These are phyloP conservation scores for Microctonus brassicae DNA, from an alignment of 2,888 invertebrate species.

Conservation along the genomic window DNA sequence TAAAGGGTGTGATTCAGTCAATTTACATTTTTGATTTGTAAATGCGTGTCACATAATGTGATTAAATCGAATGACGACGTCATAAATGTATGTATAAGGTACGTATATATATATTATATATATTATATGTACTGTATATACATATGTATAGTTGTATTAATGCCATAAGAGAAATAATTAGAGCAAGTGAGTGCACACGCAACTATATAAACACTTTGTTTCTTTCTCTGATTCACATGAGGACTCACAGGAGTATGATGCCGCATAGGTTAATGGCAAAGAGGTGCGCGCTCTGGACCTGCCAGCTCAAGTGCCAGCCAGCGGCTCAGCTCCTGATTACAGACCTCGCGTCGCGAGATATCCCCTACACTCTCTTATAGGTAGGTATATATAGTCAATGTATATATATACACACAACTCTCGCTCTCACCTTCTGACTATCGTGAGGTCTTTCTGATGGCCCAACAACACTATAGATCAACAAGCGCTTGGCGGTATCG, in stretches of 20 bases:
- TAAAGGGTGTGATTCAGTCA: no score
- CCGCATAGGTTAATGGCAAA: constrained; percentile 66
- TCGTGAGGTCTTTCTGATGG: constrained; percentile 52
- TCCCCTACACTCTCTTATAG: constrained; percentile 53
- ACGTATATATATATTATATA: not conserved
- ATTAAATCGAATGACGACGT: no score
- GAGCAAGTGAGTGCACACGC: not conserved
- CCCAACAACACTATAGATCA: constrained; percentile 61
- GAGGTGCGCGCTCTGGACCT: constrained; percentile 55
- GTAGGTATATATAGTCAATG: not conserved
- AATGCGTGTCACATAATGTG: no score
- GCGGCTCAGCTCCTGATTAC: constrained; percentile 68
- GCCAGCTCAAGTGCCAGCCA: constrained; percentile 52
- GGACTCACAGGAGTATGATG: constrained; percentile 35
- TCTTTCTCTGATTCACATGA: constrained; percentile 24
- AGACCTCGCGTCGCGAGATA: constrained; percentile 62
- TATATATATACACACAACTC: constrained; percentile 52
- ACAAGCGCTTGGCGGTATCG: constrained; percentile 50
- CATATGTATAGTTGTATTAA: not conserved
- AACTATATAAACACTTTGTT: constrained; percentile 5
- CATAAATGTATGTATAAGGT: no score
- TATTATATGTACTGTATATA: no score
- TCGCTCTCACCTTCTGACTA: constrained; percentile 67
- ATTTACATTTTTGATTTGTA: no score
- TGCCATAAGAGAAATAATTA: not conserved